A percentile compares a stretch with the other conserved stretches of the same genome.
Evolutionary conservation across 2,888 invertebrate genomes (phyloP).

Genomic region (Andricus quercusramuli): DNA sequence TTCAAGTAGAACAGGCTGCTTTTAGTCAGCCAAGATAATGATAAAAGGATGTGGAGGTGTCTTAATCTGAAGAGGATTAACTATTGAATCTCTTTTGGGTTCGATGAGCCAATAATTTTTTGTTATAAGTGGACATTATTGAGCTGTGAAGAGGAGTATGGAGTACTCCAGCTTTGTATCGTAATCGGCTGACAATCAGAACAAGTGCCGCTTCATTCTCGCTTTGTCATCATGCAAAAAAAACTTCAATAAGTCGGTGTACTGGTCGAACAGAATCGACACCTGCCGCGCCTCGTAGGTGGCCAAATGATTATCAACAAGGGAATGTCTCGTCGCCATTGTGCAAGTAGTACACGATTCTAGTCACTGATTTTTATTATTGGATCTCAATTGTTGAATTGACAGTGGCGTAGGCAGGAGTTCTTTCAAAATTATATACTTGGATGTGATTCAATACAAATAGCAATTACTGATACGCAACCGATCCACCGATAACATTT

Average conservation of each 20-base stretch:
- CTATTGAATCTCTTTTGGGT: no score
- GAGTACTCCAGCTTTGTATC: neutral
- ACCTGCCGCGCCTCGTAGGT: slow-evolving; percentile 56
- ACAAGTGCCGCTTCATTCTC: slow-evolving; percentile 19
- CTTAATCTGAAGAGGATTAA: no score
- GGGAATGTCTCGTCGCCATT: slow-evolving; percentile 18
- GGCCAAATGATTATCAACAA: slow-evolving; percentile 40
- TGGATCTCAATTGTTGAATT: slow-evolving; percentile 17
- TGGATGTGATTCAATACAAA: neutral
- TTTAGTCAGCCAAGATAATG: neutral
- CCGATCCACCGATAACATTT: neutral
- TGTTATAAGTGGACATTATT: slow-evolving; percentile 3
- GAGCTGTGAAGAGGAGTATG: slow-evolving; percentile 20
- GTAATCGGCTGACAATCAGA: slow-evolving; percentile 25
- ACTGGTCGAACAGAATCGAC: slow-evolving; percentile 37
- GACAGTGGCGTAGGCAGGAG: neutral
- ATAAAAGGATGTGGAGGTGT: no score
- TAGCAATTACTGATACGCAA: neutral
- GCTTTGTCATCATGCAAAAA: slow-evolving; percentile 9
- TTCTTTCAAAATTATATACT: neutral
- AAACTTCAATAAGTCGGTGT: neutral
- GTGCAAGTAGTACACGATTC: slow-evolving; percentile 22
- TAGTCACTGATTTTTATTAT: slow-evolving; percentile 26
- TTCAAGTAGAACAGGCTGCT: neutral
- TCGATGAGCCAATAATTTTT: slow-evolving; percentile 16